Evolutionary conservation across 1,140 invertebrate species (phyloP), one percentile per base, ranked within the genome.

Genomic region (Ruditapes philippinarum): DNA sequence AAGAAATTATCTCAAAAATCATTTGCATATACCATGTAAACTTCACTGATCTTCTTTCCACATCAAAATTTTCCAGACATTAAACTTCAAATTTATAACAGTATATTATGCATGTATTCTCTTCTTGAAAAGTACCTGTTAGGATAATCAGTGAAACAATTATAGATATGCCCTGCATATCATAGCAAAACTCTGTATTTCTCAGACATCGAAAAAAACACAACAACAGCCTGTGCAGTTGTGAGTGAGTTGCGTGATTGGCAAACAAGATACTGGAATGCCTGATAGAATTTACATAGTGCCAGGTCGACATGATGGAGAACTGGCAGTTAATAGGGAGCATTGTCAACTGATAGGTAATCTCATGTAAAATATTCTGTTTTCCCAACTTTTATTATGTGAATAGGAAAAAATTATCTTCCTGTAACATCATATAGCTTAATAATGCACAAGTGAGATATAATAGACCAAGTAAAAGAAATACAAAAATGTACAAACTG

Each of bases 261-360:
- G 57, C 57, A 40, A 70, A 17, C 65, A 70, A 70, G 65, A 70
- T 70, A 70, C 19, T 17, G 4, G 65, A 70, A 70, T 70, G 65
- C 36, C 33, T 70, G 65, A 70, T 70, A n/a, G 33, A 38, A 70
- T 70, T 70, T 70, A 33, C 65, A 70, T 38, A 28, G n/a, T 62
- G 57, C 25, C 9, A 62, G 19, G 57, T 28, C 9, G 25, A 25
- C 57, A 62, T 0, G 14, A 11, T 62, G 2, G 25, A 62, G 7
- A 4, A n/a, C 19, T 62, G 57, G 19, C 57, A 62, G 22, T 62
- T 45, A 62, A 62, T 62, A 14, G 22, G 9, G 9, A 14, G 5
- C 7, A 11, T 7, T 62, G 57, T 62, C 57, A 62, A 62, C 3
- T 28, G 19, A 28, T 62, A 14, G 25, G 28, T 62, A 57, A 62